These are phyloP conservation scores for Campaea margaritaria DNA, from an alignment of 2,888 invertebrate genomes.

Conservation along the genomic window DNA sequence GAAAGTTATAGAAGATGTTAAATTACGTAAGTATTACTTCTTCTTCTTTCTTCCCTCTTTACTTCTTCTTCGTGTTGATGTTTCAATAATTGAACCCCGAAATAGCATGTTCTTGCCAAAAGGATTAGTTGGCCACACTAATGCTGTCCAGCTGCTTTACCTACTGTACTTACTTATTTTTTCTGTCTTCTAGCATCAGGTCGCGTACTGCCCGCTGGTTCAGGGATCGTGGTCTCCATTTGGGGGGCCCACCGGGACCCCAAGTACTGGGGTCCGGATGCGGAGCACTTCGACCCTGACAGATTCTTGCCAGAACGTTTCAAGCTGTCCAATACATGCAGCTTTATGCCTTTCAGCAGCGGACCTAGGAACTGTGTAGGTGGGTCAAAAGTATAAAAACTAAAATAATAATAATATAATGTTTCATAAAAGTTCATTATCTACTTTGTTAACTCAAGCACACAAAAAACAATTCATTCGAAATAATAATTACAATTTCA, in stretches of 20 bases:
- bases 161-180: not conserved
- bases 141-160: too few species aligned
- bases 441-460: too few species aligned
- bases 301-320: slow-evolving; percentile 84
- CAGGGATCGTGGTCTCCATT: slow-evolving; percentile 75
- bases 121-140: too few species aligned
- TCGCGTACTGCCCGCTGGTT: slow-evolving; percentile 72
- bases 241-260: slow-evolving; percentile 84
- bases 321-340: slow-evolving; percentile 67
- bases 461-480: too few species aligned
- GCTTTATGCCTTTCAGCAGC: slow-evolving; percentile 81
- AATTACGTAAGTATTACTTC: slow-evolving; percentile 70
- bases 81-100: too few species aligned
- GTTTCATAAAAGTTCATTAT: too few species aligned
- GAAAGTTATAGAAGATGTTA: slow-evolving; percentile 69
- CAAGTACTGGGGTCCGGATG: slow-evolving; percentile 85
- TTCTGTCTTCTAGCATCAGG: slow-evolving; percentile 63
- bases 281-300: slow-evolving; percentile 86
- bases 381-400: too few species aligned
- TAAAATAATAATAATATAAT: too few species aligned
- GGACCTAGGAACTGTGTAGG: slow-evolving; percentile 84
- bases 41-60: too few species aligned
- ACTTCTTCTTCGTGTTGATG: too few species aligned
- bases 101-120: too few species aligned
- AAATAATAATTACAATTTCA: too few species aligned